These are phyloP conservation scores for Crocidura indochinensis DNA, from an alignment of 2,797 vertebrate genomes.

Conservation along the genomic window DNA sequence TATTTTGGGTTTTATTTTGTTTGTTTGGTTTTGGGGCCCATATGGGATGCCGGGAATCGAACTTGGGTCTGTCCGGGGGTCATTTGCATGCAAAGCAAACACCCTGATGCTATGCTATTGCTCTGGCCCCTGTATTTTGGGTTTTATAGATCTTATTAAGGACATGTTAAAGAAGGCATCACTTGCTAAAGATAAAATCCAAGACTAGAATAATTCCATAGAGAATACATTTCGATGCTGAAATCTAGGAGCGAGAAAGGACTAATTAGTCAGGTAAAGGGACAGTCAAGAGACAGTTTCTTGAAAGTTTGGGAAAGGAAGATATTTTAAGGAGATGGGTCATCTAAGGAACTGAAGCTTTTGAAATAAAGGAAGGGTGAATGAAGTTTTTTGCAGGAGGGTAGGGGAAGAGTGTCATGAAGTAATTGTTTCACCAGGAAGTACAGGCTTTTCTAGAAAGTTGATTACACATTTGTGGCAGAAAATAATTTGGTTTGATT, in stretches of 20 bases:
- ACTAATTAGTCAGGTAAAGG: background rate
- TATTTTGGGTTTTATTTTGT: background rate
- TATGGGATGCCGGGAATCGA: too few species aligned
- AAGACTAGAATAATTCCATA: background rate
- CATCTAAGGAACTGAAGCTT: conserved; percentile 17
- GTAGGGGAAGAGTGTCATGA: background rate
- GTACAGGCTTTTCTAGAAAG: conserved; percentile 31
- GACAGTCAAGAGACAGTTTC: conserved; percentile 16
- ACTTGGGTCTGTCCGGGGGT: too few species aligned
- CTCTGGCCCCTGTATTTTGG: background rate
- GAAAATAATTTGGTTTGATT: conserved; percentile 38
- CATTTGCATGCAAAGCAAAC: too few species aligned
- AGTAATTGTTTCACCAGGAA: conserved; percentile 61
- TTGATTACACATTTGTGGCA: conserved; percentile 56
- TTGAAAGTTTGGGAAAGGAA: conserved; percentile 20
- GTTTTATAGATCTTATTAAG: background rate
- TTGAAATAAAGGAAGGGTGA: background rate
- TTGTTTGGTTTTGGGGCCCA: too few species aligned
- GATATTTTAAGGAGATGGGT: background rate
- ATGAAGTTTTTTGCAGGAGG: too few species aligned
- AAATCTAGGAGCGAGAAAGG: conserved; percentile 3
- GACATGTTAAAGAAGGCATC: background rate
- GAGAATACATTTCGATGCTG: background rate
- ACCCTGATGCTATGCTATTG: too few species aligned
- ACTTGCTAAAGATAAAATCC: conserved; percentile 17